Evolutionary conservation across 2,113 vertebrate genomes (phyloP), one percentile per base, ranked within the genome.

Genomic region (Xenopus borealis): DNA sequence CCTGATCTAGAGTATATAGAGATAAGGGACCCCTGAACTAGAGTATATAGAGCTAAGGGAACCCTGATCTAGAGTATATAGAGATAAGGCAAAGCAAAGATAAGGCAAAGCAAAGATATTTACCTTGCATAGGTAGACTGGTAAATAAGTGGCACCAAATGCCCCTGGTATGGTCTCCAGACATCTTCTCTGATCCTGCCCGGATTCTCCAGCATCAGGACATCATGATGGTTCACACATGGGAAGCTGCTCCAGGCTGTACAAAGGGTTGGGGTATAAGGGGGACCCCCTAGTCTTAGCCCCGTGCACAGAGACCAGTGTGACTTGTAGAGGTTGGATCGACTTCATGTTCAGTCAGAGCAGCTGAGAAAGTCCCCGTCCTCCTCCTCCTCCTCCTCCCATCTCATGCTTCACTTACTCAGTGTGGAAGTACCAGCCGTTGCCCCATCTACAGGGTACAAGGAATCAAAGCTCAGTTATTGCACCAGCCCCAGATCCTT

Each of bases 121-220:
- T 69, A 76, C 73, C 73, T 76, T 12, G 13, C 4, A 7, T 50
- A 18, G 9, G 18, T 2, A 50, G 13, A 19, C 53, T 65, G 64
- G 55, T 3, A 9, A 19, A 10, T 12, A 17, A 12, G 18, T 55
- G 46, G 66, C 62, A 53, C 10, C 19, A 61, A 66, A 47, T 69
- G 73, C 66, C 12, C 66, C 33, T 53, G 45, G 50, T 44, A 40
- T 63, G 16, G 40, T 67, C 58, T 12, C 14, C 66, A 63, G 18
- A 53, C 59, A 76, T 76, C 58, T 76, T 75, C 72, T 59, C 46
- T 27, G 16, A 52, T 13, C 63, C 40, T 66, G 65, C 65, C 12
- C 50, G 45, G 65, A 7, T 23, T 23, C 46, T 20, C n/a, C 18
- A 46, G 18, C n/a, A 67, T n/a, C 18, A n/a, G 6, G 62, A 40